Conservation (phyloP, 2,888 invertebrate species). For the Steromphala cineraria region DNA sequence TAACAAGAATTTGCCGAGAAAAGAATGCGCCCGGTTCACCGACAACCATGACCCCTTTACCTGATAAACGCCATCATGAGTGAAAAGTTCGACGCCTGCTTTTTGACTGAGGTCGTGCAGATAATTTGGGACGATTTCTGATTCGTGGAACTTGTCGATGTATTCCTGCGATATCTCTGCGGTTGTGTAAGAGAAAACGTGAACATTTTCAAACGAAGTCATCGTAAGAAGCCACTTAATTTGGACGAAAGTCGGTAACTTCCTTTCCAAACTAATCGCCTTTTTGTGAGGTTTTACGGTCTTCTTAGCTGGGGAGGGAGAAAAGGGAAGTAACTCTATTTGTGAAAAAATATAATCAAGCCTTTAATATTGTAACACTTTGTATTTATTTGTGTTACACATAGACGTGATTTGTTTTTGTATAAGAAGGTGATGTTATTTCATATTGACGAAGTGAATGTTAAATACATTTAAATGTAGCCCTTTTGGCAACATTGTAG, state of each 20-base stretch:
- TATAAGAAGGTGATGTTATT: too few relatives aligned
- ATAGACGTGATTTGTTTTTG: background rate
- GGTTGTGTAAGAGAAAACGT: slow-evolving; percentile 35
- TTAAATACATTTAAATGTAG: too few relatives aligned
- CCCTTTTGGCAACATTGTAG: background rate
- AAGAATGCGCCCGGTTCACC: slow-evolving; percentile 24
- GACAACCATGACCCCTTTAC: slow-evolving; percentile 35
- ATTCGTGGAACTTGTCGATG: slow-evolving; percentile 32
- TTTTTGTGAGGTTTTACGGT: slow-evolving; percentile 16
- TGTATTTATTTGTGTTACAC: too few relatives aligned
- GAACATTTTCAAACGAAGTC: slow-evolving; percentile 14
- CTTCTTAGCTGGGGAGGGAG: background rate
- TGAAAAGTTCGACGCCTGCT: slow-evolving; percentile 26
- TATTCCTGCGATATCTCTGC: slow-evolving; percentile 39
- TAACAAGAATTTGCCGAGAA: slow-evolving; percentile 22
- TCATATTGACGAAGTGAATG: too few relatives aligned
- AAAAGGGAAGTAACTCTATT: background rate
- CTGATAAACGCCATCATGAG: slow-evolving; percentile 14
- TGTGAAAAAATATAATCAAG: too few relatives aligned
- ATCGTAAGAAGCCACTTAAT: background rate
- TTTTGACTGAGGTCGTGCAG: slow-evolving; percentile 26
- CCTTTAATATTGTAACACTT: too few relatives aligned
- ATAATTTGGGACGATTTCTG: slow-evolving; percentile 27
- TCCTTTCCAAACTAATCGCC: background rate
- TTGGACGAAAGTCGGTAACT: background rate